Evolutionary conservation across 2,797 vertebrate species (phyloP).

Genomic region (Bradypodion pumilum): DNA sequence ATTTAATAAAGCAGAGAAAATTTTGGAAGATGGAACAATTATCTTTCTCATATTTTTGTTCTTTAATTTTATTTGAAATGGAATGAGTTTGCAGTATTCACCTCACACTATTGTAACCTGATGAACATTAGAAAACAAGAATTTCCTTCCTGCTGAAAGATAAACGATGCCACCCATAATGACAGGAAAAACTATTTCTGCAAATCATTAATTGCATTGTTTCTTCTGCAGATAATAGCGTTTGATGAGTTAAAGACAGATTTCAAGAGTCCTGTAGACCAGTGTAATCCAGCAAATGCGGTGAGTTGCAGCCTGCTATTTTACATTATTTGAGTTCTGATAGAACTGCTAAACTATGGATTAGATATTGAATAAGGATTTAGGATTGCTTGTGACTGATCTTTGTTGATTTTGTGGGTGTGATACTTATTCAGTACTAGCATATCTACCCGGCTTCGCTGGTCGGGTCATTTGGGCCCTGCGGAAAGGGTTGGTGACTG

Average conservation of each 20-base stretch:
- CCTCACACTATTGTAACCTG: not conserved
- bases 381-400: not conserved
- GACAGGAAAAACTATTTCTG: slow-evolving; percentile 20
- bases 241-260: slow-evolving; percentile 97
- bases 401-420: slow-evolving; percentile 9
- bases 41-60: not conserved
- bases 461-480: too few species aligned
- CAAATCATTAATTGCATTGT: slow-evolving; percentile 7
- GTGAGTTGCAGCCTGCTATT: slow-evolving; percentile 75
- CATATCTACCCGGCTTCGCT: too few species aligned
- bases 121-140: not conserved
- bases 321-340: not conserved
- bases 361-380: not conserved
- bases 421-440: slow-evolving; percentile 22
- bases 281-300: slow-evolving; percentile 94
- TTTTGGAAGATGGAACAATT: not conserved
- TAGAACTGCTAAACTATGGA: not conserved
- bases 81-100: not conserved
- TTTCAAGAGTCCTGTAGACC: slow-evolving; percentile 97
- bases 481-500: too few species aligned
- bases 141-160: not conserved
- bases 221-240: slow-evolving; percentile 89
- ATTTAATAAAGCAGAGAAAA: not conserved
- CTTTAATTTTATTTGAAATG: not conserved
- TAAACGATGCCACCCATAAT: not conserved